Conservation (phyloP, 2,113 vertebrate species). For the Ramphastos sulfuratus region DNA sequence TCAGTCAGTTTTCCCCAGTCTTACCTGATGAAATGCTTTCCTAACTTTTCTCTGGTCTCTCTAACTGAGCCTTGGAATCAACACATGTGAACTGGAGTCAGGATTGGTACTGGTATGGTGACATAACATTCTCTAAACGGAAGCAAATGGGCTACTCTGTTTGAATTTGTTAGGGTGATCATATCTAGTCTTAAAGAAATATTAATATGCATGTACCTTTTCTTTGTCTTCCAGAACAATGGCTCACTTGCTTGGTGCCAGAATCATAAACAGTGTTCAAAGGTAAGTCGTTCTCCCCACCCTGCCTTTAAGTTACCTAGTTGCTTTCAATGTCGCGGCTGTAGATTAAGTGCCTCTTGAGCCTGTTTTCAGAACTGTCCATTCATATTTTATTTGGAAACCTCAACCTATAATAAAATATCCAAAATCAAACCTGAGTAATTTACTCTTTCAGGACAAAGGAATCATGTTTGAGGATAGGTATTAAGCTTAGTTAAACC, state of each 20-base stretch:
- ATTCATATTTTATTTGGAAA: not conserved
- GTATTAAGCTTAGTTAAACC: not conserved
- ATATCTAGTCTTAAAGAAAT: not conserved
- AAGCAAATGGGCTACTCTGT: not conserved
- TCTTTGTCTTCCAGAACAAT: conserved; percentile 84
- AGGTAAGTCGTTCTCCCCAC: conserved; percentile 75
- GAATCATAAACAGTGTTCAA: conserved; percentile 97
- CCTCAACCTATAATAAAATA: not conserved
- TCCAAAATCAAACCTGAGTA: not conserved
- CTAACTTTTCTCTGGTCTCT: not conserved
- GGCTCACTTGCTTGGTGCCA: conserved; percentile 96
- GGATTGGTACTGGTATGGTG: not conserved
- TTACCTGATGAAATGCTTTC: not conserved
- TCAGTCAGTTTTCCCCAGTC: not conserved
- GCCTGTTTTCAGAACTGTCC: not conserved
- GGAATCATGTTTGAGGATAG: not conserved
- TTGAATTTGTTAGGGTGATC: not conserved
- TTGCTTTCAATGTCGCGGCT: not conserved
- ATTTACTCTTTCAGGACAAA: not conserved
- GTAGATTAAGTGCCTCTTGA: not conserved
- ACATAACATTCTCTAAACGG: not conserved
- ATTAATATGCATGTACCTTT: not conserved
- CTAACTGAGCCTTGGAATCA: not conserved
- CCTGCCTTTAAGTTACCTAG: not conserved
- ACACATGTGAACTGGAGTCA: not conserved